phyloP scores from a whole-genome alignment of 1,140 invertebrate species.

The Trachymyrmex septentrionalis region DNA sequence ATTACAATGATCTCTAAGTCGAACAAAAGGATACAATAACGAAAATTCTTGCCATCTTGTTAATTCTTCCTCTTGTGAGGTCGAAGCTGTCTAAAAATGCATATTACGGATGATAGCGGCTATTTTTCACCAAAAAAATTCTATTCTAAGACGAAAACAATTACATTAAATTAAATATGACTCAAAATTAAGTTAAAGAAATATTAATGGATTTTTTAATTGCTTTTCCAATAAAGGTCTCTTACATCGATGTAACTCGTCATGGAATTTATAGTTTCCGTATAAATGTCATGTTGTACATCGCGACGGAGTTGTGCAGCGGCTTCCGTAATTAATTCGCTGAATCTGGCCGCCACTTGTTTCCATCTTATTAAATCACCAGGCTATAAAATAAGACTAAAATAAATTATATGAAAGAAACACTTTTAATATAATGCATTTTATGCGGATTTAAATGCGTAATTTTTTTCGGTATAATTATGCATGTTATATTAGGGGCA shows the following conservation, averaged over 20 bases:
- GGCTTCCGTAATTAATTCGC: conserved; percentile 79
- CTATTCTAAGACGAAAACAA: not conserved
- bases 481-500: no score
- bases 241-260: conserved; percentile 29
- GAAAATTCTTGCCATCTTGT: conserved; percentile 62
- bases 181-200: conserved; percentile 4
- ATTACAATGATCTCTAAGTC: conserved; percentile 65
- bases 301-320: conserved; percentile 69
- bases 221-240: conserved; percentile 9
- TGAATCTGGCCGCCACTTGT: conserved; percentile 76
- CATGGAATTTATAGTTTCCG: conserved; percentile 22
- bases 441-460: not conserved
- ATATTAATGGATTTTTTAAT: not conserved
- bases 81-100: conserved; percentile 23
- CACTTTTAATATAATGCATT: conserved; percentile 12
- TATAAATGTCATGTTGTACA: conserved; percentile 49
- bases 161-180: not conserved
- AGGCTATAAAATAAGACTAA: conserved; percentile 63
- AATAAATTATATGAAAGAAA: conserved; percentile 10
- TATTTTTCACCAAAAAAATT: not conserved
- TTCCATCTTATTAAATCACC: conserved; percentile 76
- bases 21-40: conserved; percentile 67
- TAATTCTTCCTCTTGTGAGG: conserved; percentile 43
- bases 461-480: not conserved
- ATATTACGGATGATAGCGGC: no score